Base-by-base conservation (phyloP, 2,797 vertebrate species). In the Pagetopsis macropterus region DNA sequence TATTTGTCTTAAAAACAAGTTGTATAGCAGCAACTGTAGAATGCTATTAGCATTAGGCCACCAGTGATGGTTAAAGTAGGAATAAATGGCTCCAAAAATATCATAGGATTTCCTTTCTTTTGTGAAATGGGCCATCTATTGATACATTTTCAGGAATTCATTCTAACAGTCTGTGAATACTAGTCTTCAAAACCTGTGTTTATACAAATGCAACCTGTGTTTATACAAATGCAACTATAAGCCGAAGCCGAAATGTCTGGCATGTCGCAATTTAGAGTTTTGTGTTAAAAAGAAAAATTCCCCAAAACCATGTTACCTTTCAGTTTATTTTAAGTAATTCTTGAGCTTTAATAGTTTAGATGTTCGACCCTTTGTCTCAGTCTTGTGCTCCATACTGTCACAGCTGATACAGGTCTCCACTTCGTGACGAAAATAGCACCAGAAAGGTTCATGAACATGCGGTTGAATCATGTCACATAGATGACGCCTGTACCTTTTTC, bases 391-490 rank as follows among this genome's bases (percentile, higher is more conserved):
- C 5, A 2, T 19, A 11, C 13, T 17, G 16, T 9, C 54, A 50
- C 44, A 71, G 49, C 31, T 65, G 59, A 49, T 23, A 21, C 17
- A 70, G 16, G 16, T 59, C 57, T 66, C 12, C 9, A 19, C 1
- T 19, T 60, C 1, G 44, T 50, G 1, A 73, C 45, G n/a, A 65
- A 82, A 74, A 60, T 56, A 64, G 16, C 3, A 21, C 31, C 11
- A 64, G 15, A 73, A 72, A 70, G 65, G 70, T 64, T 73, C 67
- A 67, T 65, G 65, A 79, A 43, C 49, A 56, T 51, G 12, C n/a
- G 27, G n/a, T 37, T 61, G 54, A 72, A 40, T 31, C 10, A 40
- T 45, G 15, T 65, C 14, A n/a, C 43, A 1, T 68, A 37, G 51
- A 65, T 5, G 6, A 43, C 49, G 17, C n/a, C 37, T 67, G 3